A percentile compares a stretch with the other conserved stretches of the same genome.
These are phyloP conservation scores for Lasioglossum albipes DNA, from an alignment of 1,140 invertebrate genomes.

Conservation along the genomic window DNA sequence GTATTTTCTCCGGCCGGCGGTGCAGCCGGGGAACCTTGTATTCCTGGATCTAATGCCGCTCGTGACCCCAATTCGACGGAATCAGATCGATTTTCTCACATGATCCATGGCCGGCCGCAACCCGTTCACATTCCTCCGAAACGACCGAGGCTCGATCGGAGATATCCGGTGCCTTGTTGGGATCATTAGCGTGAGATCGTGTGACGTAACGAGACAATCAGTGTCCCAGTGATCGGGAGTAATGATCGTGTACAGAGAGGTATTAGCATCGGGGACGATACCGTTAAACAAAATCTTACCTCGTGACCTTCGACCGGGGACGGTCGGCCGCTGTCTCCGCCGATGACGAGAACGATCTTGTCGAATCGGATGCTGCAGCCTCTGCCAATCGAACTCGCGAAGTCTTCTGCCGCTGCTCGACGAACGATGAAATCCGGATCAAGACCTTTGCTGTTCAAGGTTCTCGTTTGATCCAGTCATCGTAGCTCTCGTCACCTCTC, in stretches of 20 bases:
- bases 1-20: not conserved
- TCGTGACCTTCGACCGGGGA: conserved; percentile 69
- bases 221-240: conserved; percentile 70
- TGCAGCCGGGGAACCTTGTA: not conserved
- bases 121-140: conserved; percentile 71
- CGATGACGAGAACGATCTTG: conserved; percentile 66
- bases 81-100: conserved; percentile 56
- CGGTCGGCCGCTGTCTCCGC: conserved; percentile 33
- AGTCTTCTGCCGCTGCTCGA: conserved; percentile 8
- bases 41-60: conserved; percentile 10
- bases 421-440: conserved; percentile 34
- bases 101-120: conserved; percentile 37
- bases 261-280: conserved; percentile 75
- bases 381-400: conserved; percentile 37
- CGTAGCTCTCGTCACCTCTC: no score
- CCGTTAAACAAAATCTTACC: conserved; percentile 77
- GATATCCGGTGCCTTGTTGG: conserved; percentile 74
- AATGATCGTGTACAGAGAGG: conserved; percentile 75
- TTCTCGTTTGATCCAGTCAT: no score
- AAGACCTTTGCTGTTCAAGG: conserved; percentile 38
- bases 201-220: conserved; percentile 77
- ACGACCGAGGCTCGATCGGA: conserved; percentile 66
- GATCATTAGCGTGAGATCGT: conserved; percentile 77
- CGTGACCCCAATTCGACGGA: conserved; percentile 26
- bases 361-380: conserved; percentile 36